Percentiles rank a stretch among this genome's conserved stretches.
phyloP scores from a whole-genome alignment of 2,113 vertebrate genomes.

The Vidua macroura region DNA sequence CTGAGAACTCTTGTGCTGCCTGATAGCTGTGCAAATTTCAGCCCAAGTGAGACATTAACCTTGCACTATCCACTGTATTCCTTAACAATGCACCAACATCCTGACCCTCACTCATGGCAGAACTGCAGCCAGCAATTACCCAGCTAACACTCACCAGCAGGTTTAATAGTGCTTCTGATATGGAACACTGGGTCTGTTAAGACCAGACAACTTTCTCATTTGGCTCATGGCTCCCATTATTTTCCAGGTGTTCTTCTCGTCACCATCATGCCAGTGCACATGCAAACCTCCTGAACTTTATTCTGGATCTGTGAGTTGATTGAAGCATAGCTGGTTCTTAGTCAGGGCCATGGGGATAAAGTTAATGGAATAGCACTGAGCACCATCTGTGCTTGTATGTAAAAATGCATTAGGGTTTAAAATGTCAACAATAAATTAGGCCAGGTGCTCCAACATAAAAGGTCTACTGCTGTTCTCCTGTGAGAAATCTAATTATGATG shows the following conservation, averaged over 20 bases:
- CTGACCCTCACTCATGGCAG: not conserved
- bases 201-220: not conserved
- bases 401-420: not conserved
- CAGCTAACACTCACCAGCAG: not conserved
- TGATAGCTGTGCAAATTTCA: not conserved
- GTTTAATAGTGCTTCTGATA: not conserved
- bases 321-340: not conserved
- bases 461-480: conserved; percentile 5
- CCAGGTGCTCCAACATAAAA: conserved; percentile 21
- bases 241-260: not conserved
- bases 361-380: not conserved
- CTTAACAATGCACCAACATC: accelerated
- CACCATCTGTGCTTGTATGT: conserved; percentile 13
- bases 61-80: not conserved
- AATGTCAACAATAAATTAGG: conserved; percentile 42
- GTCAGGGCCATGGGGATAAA: not conserved
- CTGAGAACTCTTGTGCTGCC: not conserved
- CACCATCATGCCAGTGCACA: no score
- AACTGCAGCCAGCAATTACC: not conserved
- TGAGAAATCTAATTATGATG: conserved; percentile 25
- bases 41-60: not conserved
- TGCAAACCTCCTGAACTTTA: not conserved
- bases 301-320: not conserved
- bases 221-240: not conserved
- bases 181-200: not conserved